These are phyloP conservation scores for Chironomus riparius DNA, from an alignment of 2,888 invertebrate genomes.

Conservation along the genomic window DNA sequence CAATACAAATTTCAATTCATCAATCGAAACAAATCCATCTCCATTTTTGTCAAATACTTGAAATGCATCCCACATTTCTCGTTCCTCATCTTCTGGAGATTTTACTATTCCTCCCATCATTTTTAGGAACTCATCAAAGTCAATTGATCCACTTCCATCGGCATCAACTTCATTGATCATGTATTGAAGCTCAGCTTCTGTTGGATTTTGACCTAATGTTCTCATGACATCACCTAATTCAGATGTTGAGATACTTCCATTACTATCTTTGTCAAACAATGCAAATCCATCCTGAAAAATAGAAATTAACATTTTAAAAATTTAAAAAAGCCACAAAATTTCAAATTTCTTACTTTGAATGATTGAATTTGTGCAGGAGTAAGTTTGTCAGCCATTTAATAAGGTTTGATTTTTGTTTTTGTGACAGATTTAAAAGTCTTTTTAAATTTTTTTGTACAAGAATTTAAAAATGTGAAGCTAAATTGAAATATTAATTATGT, in stretches of 20 bases:
- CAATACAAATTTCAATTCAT: conserved; percentile 93
- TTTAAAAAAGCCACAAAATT: not conserved
- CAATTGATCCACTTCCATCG: conserved; percentile 93
- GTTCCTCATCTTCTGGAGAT: conserved; percentile 88
- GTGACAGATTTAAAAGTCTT: too few species aligned
- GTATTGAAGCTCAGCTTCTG: conserved; percentile 91
- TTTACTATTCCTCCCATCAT: conserved; percentile 98
- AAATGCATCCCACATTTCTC: conserved; percentile 93
- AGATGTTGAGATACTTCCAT: conserved; percentile 93
- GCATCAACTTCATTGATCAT: conserved; percentile 98
- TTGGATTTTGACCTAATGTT: conserved; percentile 91
- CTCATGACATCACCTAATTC: conserved; percentile 93
- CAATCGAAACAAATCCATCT: conserved; percentile 92
- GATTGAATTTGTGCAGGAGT: not conserved
- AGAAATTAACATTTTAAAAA: not conserved
- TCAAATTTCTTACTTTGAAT: not conserved
- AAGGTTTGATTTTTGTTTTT: too few species aligned
- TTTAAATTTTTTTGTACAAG: too few species aligned
- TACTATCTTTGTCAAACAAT: conserved; percentile 93
- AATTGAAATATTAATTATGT: too few species aligned
- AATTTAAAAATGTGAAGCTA: too few species aligned
- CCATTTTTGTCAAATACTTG: conserved; percentile 95
- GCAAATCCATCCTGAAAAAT: conserved; percentile 69
- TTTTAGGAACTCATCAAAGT: conserved; percentile 94
- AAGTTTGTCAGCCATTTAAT: not conserved